Evolutionary conservation across 2,888 invertebrate species (phyloP).

Genomic region (Chrysotoxum bicinctum): DNA sequence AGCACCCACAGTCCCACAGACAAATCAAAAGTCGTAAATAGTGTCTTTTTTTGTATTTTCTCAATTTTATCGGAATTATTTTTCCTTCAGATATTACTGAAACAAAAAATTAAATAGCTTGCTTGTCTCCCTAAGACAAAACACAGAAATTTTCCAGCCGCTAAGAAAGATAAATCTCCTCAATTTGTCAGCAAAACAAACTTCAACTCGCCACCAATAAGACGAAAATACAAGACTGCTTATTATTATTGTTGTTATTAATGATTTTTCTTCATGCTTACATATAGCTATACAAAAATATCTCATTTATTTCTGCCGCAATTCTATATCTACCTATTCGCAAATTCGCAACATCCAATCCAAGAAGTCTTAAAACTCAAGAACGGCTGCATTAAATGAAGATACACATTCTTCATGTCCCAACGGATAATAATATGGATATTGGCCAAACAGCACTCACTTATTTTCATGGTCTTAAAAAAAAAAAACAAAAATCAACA

Average conservation of each 20-base stretch:
- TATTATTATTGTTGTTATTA: conserved; percentile 25
- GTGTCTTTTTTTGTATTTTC: background rate
- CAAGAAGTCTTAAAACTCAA: background rate
- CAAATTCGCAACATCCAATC: conserved; percentile 1
- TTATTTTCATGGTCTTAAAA: conserved; percentile 13
- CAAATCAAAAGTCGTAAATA: background rate
- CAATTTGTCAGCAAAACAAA: conserved; percentile 36
- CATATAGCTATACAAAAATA: background rate
- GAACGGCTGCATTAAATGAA: background rate
- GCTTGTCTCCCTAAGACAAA: background rate
- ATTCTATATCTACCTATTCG: background rate
- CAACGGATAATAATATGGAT: conserved; percentile 18
- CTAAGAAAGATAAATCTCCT: background rate
- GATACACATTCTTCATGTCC: background rate
- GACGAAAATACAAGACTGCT: background rate
- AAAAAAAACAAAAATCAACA: too few species aligned
- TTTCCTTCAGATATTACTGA: background rate
- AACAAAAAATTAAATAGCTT: background rate
- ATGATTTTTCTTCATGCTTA: conserved; percentile 14
- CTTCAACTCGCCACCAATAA: background rate
- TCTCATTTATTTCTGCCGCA: conserved; percentile 41
- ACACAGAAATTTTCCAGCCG: background rate
- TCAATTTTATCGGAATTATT: background rate
- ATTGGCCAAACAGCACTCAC: conserved; percentile 43
- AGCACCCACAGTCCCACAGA: background rate